Percentiles rank a stretch among this genome's conserved stretches.
These are phyloP conservation scores for Cottus gobio DNA, from an alignment of 2,113 vertebrate genomes.

Conservation along the genomic window DNA sequence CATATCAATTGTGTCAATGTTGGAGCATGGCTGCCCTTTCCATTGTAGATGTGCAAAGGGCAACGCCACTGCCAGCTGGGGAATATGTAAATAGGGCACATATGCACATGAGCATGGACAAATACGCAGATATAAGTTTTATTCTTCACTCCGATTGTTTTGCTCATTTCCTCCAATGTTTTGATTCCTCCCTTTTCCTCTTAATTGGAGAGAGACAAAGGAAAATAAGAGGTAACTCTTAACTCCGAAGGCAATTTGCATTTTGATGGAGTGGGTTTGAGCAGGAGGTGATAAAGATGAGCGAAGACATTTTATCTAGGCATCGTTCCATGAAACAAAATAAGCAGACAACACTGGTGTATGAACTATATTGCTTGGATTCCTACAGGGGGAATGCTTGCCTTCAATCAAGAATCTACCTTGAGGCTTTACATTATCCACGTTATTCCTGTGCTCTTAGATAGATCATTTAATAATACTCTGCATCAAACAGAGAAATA, in stretches of 20 bases:
- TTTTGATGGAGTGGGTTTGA: slow-evolving; percentile 21
- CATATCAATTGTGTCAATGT: slow-evolving; percentile 83
- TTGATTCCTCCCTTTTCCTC: neutral
- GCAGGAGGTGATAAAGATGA: slow-evolving; percentile 13
- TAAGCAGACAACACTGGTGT: neutral
- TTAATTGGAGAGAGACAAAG: neutral
- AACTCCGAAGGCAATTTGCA: neutral
- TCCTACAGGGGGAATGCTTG: neutral
- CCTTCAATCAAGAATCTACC: neutral
- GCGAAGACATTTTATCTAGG: slow-evolving; percentile 29
- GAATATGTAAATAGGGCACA: slow-evolving; percentile 62
- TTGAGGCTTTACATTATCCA: neutral
- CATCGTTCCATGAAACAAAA: slow-evolving; percentile 19
- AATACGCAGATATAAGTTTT: neutral
- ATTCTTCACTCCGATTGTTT: neutral
- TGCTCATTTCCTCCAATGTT: neutral
- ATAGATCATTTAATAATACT: slow-evolving; percentile 6
- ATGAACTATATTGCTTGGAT: neutral
- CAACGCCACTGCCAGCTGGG: slow-evolving; percentile 57
- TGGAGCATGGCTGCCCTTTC: slow-evolving; percentile 75
- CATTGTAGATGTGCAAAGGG: slow-evolving; percentile 78
- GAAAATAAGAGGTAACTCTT: slow-evolving; percentile 3
- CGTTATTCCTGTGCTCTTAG: slow-evolving; percentile 10
- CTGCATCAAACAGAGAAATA: neutral
- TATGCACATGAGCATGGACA: neutral